Conservation (phyloP, 2,888 invertebrate genomes). For the Taphrorychus bicolor region DNA sequence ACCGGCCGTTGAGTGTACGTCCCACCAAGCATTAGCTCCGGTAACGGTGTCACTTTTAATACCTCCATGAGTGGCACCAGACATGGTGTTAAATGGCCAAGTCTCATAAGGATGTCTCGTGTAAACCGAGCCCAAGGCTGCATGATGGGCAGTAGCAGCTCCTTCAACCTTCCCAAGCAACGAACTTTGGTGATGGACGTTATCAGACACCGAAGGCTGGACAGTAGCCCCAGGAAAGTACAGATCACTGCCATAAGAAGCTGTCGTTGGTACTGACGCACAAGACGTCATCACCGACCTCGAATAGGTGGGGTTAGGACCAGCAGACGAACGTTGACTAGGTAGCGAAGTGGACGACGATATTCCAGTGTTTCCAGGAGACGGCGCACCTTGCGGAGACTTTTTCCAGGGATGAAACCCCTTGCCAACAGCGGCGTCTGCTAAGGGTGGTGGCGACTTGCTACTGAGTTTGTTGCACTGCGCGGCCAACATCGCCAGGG, state of each 20-base stretch:
- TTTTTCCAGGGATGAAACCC: constrained; percentile 98
- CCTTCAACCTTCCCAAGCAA: constrained; percentile 78
- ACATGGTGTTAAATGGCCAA: constrained; percentile 93
- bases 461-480: constrained; percentile 97
- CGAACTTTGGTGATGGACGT: constrained; percentile 70
- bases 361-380: constrained; percentile 65
- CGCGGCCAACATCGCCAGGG: constrained; percentile 95
- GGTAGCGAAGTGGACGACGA: constrained; percentile 60
- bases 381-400: constrained; percentile 78
- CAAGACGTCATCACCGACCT: constrained; percentile 72
- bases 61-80: constrained; percentile 77
- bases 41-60: constrained; percentile 81
- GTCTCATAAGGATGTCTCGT: constrained; percentile 93
- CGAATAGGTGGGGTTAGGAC: constrained; percentile 63
- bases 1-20: constrained; percentile 82
- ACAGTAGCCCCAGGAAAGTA: constrained; percentile 80
- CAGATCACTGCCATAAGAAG: constrained; percentile 84
- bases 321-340: constrained; percentile 56
- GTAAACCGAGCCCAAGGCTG: constrained; percentile 81
- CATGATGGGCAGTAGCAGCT: constrained; percentile 63
- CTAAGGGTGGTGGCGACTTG: constrained; percentile 93
- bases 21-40: constrained; percentile 82
- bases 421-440: constrained; percentile 96
- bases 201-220: constrained; percentile 69
- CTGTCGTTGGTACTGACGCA: constrained; percentile 70